These are phyloP conservation scores for Cotesia glomerata DNA, from an alignment of 1,140 invertebrate species.

Conservation along the genomic window DNA sequence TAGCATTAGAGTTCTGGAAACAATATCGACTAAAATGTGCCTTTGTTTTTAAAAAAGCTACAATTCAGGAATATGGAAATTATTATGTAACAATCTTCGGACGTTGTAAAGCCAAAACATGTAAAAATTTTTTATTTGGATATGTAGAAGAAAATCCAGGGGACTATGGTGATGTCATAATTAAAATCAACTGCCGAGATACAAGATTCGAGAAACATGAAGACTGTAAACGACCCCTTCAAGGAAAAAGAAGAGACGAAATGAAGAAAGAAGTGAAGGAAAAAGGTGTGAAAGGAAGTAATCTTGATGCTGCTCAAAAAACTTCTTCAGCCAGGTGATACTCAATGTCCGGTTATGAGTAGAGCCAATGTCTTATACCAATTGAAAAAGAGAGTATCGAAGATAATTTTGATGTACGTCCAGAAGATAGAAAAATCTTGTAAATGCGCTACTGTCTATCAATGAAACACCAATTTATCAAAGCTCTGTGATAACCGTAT, in stretches of 20 bases:
- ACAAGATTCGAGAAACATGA: not conserved
- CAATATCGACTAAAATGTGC: not conserved
- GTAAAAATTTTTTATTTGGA: not conserved
- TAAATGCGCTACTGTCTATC: not conserved
- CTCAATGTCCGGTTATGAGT: not conserved
- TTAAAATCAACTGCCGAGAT: not conserved
- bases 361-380: not conserved
- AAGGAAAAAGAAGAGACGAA: not conserved
- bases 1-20: not conserved
- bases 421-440: not conserved
- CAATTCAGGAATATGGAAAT: not conserved
- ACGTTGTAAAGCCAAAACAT: not conserved
- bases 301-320: not conserved
- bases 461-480: not conserved
- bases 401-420: not conserved
- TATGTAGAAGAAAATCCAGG: not conserved
- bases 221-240: not conserved
- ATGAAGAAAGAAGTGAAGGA: not conserved
- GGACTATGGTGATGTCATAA: not conserved
- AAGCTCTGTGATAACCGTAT: not conserved
- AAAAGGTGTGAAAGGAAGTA: not conserved
- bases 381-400: not conserved
- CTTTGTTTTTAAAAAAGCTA: not conserved
- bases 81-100: not conserved
- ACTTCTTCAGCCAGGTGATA: not conserved